phyloP scores from a whole-genome alignment of 2,113 vertebrate genomes.

The Taxidea taxus region DNA sequence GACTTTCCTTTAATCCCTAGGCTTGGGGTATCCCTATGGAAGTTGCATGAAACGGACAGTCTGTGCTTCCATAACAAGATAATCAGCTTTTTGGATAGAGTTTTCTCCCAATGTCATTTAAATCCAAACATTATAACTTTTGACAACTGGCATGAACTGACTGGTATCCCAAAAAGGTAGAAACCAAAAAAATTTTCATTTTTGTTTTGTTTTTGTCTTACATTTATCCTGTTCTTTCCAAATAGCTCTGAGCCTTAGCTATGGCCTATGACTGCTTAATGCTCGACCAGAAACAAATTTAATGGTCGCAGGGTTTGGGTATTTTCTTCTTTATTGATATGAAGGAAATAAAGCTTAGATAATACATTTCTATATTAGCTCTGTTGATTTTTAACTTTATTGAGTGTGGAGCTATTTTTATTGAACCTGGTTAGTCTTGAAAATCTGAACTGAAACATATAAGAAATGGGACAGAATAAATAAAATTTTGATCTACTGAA shows the following conservation, averaged over 20 bases:
- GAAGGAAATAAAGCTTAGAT: not conserved
- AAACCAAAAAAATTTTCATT: not conserved
- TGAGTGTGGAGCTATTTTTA: not conserved
- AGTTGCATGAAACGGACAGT: not conserved
- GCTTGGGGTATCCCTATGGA: not conserved
- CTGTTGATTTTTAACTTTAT: not conserved
- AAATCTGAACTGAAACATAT: not conserved
- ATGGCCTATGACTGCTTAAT: not conserved
- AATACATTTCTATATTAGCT: not conserved
- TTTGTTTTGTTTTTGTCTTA: not conserved
- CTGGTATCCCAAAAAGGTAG: not conserved
- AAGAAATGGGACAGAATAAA: not conserved
- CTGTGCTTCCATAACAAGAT: not conserved
- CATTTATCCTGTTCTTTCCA: not conserved
- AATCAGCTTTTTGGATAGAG: not conserved
- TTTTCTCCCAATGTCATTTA: not conserved
- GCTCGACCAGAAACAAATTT: not conserved
- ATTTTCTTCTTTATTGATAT: not conserved
- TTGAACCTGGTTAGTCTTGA: not conserved
- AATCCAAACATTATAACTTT: not conserved
- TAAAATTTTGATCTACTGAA: not conserved
- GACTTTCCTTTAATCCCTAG: not conserved
- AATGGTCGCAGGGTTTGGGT: not conserved
- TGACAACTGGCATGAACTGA: not conserved
- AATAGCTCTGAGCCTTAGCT: not conserved